These are phyloP conservation scores for Calcarius lapponicus DNA, from an alignment of 2,797 vertebrate genomes.

Conservation along the genomic window DNA sequence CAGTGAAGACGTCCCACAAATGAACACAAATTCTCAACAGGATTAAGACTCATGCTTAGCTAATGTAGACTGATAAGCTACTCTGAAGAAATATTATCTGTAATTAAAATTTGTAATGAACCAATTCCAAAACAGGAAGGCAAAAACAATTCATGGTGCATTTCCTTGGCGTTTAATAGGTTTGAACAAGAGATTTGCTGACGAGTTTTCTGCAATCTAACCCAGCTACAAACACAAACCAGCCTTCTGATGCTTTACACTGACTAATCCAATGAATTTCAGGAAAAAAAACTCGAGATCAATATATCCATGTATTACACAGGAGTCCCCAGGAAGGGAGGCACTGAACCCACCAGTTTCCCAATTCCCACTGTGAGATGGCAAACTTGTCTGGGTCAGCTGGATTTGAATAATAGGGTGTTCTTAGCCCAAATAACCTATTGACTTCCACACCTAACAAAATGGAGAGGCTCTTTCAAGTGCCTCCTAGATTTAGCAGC, in stretches of 20 bases:
- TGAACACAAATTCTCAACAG: background rate
- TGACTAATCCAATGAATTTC: background rate
- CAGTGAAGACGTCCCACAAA: background rate
- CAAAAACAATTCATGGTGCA: background rate
- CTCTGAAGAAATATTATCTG: background rate
- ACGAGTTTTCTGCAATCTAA: background rate
- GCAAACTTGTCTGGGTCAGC: conserved; percentile 27
- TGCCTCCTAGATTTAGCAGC: conserved; percentile 47
- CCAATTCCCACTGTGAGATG: background rate
- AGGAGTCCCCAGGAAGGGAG: background rate
- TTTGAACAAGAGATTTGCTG: background rate
- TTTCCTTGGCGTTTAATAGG: background rate
- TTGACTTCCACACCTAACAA: conserved; percentile 42
- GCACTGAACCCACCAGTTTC: background rate
- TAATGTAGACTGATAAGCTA: background rate
- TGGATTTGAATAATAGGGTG: conserved; percentile 43
- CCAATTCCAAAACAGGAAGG: background rate
- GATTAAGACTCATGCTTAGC: background rate
- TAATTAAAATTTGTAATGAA: background rate
- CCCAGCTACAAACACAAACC: background rate
- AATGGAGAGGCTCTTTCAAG: conserved; percentile 47
- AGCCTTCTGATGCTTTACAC: background rate
- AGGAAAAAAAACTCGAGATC: background rate
- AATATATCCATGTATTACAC: background rate
- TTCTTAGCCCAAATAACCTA: conserved; percentile 49